phyloP scores from a whole-genome alignment of 2,113 vertebrate genomes.

The Erythrocercus mccallii region DNA sequence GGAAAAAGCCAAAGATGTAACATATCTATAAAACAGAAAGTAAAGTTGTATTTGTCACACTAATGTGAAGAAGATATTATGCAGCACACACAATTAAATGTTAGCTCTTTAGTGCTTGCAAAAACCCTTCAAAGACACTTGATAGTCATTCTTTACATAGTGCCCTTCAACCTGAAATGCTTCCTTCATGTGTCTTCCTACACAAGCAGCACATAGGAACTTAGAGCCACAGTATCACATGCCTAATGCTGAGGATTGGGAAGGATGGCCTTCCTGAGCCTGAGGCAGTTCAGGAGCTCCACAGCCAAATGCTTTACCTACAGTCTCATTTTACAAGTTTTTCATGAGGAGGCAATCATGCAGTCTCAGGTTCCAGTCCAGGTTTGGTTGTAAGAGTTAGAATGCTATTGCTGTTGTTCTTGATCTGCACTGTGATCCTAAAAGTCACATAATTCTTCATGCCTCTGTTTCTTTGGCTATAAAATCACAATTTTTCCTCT shows the following conservation, averaged over 20 bases:
- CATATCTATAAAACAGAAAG: conserved; percentile 60
- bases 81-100: background rate
- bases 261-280: background rate
- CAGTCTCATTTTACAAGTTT: background rate
- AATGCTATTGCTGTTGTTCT: background rate
- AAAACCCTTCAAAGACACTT: background rate
- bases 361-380: background rate
- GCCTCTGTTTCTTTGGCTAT: background rate
- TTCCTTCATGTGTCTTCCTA: background rate
- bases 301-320: background rate
- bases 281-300: background rate
- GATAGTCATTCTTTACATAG: background rate
- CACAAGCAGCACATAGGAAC: background rate
- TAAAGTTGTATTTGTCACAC: background rate
- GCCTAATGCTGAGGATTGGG: background rate
- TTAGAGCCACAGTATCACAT: background rate
- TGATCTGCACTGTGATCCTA: background rate
- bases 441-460: background rate
- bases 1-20: conserved; percentile 59
- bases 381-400: background rate
- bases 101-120: background rate
- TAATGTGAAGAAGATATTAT: background rate
- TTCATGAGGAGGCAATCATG: background rate
- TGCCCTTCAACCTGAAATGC: background rate
- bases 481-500: background rate